phyloP scores from a whole-genome alignment of 1,140 invertebrate species.

The Stegodyphus dumicola region DNA sequence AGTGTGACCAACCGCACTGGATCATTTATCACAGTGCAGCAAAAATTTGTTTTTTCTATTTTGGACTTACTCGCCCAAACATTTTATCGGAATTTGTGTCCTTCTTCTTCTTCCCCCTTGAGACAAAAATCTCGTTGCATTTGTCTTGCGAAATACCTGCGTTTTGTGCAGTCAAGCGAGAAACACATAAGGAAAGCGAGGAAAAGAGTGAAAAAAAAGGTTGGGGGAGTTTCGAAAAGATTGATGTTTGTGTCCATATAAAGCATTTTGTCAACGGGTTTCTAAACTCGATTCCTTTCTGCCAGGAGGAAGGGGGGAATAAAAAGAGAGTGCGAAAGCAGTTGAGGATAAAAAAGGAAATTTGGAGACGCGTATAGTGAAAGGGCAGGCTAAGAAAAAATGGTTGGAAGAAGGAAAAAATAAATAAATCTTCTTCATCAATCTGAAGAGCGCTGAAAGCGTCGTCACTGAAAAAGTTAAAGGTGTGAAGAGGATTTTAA shows the following conservation, averaged over 20 bases:
- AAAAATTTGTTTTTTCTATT: too few relatives aligned
- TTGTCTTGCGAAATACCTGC: conserved; percentile 37
- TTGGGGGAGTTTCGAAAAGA: conserved; percentile 13
- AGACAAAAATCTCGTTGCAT: conserved; percentile 7
- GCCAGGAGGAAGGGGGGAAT: not conserved
- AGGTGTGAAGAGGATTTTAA: not conserved
- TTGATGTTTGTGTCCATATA: conserved; percentile 34
- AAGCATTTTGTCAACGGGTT: conserved; percentile 33
- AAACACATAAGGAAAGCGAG: too few relatives aligned
- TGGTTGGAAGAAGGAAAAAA: not conserved
- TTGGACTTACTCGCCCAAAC: too few relatives aligned
- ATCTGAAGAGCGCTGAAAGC: conserved; percentile 1
- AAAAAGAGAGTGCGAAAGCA: not conserved
- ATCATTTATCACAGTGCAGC: too few relatives aligned
- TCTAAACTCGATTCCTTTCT: conserved; percentile 24
- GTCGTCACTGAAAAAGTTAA: not conserved
- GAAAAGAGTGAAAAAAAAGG: too few relatives aligned
- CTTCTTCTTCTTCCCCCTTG: not conserved
- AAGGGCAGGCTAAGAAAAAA: not conserved
- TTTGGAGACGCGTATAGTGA: too few relatives aligned
- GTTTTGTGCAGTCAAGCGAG: conserved; percentile 1
- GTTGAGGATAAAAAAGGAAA: not conserved
- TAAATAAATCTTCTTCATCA: conserved; percentile 20
- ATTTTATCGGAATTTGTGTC: too few relatives aligned
- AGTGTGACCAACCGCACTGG: too few relatives aligned